Conservation (phyloP, 2,888 invertebrate species). For the Dasysyrphus tricinctus region DNA sequence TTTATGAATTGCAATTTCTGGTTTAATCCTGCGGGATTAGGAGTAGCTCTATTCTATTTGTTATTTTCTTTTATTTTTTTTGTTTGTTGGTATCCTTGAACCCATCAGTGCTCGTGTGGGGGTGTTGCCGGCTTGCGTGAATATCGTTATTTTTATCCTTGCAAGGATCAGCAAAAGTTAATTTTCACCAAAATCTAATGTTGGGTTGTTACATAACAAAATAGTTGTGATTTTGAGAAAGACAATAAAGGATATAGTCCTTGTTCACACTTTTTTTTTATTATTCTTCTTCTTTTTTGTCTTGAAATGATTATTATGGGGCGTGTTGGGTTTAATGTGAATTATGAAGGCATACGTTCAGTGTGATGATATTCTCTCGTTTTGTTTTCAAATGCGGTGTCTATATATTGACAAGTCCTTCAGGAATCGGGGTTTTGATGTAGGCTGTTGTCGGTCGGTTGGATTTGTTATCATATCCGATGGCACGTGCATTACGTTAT, state of each 20-base stretch:
- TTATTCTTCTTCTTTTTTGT: neutral
- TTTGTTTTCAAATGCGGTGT: slow-evolving; percentile 47
- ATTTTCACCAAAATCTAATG: slow-evolving; percentile 47
- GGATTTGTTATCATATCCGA: slow-evolving; percentile 51
- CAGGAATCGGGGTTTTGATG: neutral
- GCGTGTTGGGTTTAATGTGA: slow-evolving; percentile 46
- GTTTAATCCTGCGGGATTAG: slow-evolving; percentile 53
- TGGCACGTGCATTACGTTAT: slow-evolving; percentile 67
- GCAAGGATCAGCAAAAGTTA: slow-evolving; percentile 40
- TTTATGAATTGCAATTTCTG: slow-evolving; percentile 44
- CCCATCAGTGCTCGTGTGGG: slow-evolving; percentile 31
- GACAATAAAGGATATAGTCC: slow-evolving; percentile 26
- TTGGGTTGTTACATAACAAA: slow-evolving; percentile 6
- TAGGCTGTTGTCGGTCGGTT: neutral
- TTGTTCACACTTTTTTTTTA: slow-evolving; percentile 54
- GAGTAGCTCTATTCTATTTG: slow-evolving; percentile 7
- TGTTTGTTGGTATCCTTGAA: slow-evolving; percentile 21
- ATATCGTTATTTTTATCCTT: slow-evolving; percentile 46
- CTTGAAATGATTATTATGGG: slow-evolving; percentile 9
- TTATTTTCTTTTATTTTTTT: slow-evolving; percentile 31
- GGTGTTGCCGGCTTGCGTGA: slow-evolving; percentile 31
- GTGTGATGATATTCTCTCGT: slow-evolving; percentile 24
- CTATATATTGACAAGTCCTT: slow-evolving; percentile 1
- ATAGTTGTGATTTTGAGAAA: slow-evolving; percentile 10
- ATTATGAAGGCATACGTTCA: slow-evolving; percentile 65